These are phyloP conservation scores for Halictus quadricinctus DNA, from an alignment of 2,888 invertebrate species.

Conservation along the genomic window DNA sequence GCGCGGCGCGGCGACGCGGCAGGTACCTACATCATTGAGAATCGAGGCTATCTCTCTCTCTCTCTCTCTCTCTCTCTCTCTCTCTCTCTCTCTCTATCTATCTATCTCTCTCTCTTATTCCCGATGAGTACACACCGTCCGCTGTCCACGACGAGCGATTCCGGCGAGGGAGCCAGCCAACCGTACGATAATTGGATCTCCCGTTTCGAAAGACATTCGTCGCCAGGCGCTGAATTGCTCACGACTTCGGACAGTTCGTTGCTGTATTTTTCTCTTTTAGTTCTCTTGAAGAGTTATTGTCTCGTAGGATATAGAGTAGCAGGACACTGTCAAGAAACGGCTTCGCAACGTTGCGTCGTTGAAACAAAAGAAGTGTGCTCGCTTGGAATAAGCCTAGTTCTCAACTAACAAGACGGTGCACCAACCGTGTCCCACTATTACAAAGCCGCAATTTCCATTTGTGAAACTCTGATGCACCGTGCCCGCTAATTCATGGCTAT, in stretches of 20 bases:
- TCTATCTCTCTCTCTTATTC: neutral
- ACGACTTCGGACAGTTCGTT: neutral
- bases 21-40: neutral
- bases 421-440: neutral
- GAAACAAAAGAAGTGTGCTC: neutral
- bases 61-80: neutral
- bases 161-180: neutral
- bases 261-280: neutral
- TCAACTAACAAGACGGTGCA: conserved; percentile 1
- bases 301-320: neutral
- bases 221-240: neutral
- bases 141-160: neutral
- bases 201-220: conserved; percentile 3
- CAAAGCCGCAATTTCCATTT: neutral
- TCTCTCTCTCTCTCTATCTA: neutral
- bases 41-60: neutral
- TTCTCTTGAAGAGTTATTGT: neutral
- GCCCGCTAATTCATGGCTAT: neutral
- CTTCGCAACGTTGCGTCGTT: neutral
- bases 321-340: conserved; percentile 9
- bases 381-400: neutral
- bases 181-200: conserved; percentile 4
- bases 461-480: conserved; percentile 1
- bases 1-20: neutral
- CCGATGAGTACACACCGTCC: neutral